Conservation (phyloP, 2,888 invertebrate genomes). For the Acanthosepion esculentum region DNA sequence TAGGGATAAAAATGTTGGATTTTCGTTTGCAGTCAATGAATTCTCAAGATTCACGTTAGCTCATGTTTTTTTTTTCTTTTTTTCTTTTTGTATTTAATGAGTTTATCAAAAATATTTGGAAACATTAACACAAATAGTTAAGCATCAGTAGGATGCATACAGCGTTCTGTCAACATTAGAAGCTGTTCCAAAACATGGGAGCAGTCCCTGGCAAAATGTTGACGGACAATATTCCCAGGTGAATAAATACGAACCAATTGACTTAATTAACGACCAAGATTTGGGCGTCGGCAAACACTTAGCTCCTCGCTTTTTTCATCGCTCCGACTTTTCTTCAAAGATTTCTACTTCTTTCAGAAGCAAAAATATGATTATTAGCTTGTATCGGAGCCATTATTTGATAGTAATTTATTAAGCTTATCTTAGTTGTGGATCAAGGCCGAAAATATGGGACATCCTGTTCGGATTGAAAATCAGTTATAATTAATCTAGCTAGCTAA, state of each 20-base stretch:
- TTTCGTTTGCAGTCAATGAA: too few species aligned
- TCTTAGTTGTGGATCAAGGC: too few species aligned
- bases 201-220: constrained; percentile 22
- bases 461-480: too few species aligned
- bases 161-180: background rate
- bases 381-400: too few species aligned
- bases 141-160: background rate
- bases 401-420: too few species aligned
- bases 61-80: background rate
- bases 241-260: background rate
- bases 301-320: background rate
- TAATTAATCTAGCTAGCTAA: too few species aligned
- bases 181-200: constrained; percentile 11
- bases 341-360: too few species aligned
- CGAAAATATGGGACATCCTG: too few species aligned
- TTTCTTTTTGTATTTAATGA: background rate
- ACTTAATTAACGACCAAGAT: background rate
- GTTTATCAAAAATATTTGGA: background rate
- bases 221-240: constrained; percentile 22
- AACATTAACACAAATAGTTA: constrained; percentile 6
- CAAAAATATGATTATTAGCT: too few species aligned
- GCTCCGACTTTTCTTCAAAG: too few species aligned
- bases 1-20: too few species aligned
- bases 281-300: background rate
- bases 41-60: background rate